phyloP scores from a whole-genome alignment of 2,888 invertebrate species.

The Acleris sparsana region DNA sequence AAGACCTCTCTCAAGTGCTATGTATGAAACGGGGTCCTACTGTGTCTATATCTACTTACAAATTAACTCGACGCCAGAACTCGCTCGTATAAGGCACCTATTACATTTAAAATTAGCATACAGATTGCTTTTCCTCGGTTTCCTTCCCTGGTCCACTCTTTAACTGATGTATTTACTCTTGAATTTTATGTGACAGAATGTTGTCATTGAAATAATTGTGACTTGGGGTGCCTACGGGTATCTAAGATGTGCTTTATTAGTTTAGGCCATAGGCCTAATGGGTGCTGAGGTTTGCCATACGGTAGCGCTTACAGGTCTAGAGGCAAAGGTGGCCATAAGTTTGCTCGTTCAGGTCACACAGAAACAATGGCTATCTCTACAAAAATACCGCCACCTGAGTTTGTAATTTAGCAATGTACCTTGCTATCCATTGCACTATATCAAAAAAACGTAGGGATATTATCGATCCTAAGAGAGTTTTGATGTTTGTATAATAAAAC shows the following conservation, averaged over 20 bases:
- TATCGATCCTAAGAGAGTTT: too few relatives aligned
- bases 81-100: constrained; percentile 46
- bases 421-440: too few relatives aligned
- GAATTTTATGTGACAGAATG: constrained; percentile 5
- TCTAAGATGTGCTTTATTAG: background rate
- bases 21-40: background rate
- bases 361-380: too few relatives aligned
- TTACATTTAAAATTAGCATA: constrained; percentile 66
- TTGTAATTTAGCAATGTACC: too few relatives aligned
- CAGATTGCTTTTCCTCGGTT: constrained; percentile 52
- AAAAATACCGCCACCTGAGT: too few relatives aligned
- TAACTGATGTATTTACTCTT: constrained; percentile 25
- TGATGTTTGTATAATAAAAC: too few relatives aligned
- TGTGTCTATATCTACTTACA: constrained; percentile 20
- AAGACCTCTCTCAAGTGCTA: background rate
- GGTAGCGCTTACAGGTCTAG: too few relatives aligned
- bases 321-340: too few relatives aligned
- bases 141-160: constrained; percentile 28
- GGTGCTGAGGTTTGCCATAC: background rate
- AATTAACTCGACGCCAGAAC: constrained; percentile 30
- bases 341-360: too few relatives aligned
- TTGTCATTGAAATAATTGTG: background rate
- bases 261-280: background rate
- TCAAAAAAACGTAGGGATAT: too few relatives aligned
- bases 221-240: background rate